Conservation (phyloP, 2,113 vertebrate genomes). For the Alligator mississippiensis region DNA sequence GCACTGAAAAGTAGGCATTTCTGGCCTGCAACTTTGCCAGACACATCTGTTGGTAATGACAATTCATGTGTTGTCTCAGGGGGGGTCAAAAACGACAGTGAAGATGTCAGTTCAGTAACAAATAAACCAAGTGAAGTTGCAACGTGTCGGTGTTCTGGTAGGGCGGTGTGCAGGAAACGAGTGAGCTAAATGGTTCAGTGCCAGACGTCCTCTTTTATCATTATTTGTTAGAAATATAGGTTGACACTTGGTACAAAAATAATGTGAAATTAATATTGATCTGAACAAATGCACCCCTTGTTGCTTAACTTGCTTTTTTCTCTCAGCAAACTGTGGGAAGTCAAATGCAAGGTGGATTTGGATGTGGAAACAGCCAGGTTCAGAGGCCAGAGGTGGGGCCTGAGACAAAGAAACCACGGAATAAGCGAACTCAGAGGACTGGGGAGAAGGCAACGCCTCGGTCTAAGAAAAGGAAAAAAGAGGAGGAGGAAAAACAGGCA, state of each 20-base stretch:
- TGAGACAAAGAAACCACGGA: constrained; percentile 89
- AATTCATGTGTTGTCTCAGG: not conserved
- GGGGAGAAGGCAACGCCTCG: constrained; percentile 87
- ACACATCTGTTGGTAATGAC: not conserved
- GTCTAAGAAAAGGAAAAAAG: constrained; percentile 91
- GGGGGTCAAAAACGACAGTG: not conserved
- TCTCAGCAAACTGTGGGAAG: constrained; percentile 78
- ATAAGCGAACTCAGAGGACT: constrained; percentile 81
- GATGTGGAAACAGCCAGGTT: constrained; percentile 78
- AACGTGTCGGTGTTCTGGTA: not conserved
- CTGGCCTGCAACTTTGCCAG: constrained; percentile 20
- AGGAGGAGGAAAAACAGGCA: constrained; percentile 89
- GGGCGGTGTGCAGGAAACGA: not conserved
- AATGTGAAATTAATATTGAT: not conserved
- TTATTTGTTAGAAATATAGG: not conserved
- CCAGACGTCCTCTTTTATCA: not conserved
- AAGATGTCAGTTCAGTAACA: not conserved
- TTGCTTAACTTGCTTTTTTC: constrained; percentile 48
- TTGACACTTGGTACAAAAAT: not conserved
- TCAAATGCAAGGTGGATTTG: constrained; percentile 75
- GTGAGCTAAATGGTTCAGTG: not conserved
- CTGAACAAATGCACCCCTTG: not conserved
- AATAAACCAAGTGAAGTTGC: not conserved
- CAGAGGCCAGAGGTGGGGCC: constrained; percentile 80
- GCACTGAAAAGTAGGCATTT: not conserved